Base-by-base conservation (phyloP, 2,797 vertebrate genomes). In the Megaceryle alcyon region DNA sequence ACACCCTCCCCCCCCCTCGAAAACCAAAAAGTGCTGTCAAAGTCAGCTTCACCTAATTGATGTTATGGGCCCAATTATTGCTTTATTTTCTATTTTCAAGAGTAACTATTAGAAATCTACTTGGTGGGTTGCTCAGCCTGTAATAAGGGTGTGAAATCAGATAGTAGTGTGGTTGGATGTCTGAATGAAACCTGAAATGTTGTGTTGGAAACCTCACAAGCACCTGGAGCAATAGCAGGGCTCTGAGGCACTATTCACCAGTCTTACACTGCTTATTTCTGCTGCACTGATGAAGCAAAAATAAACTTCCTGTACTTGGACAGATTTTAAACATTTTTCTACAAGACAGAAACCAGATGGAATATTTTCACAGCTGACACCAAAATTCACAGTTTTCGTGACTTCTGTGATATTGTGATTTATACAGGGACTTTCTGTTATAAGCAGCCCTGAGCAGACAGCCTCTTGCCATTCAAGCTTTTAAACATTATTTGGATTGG, bases 311-410 rank as follows among this genome's bases (percentile, higher is more conserved):
- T 95, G 90, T 92, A 78, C 90, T 92, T 93, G 92, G 95, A 92
- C 95, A 95, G 96, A 96, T 96, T 97, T 96, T 92, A 96, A 96
- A 94, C 84, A 94, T 97, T 97, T 97, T 94, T 88, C 89, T 97
- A 54, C 43, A 85, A 97, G 97, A 96, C 97, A 95, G 97, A 96
- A 96, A 82, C 92, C 95, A 96, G 97, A 96, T 94, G 92, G 95
- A 94, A 94, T 94, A 80, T 97, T 97, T 97, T 97, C 94, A 98
- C 96, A 98, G 97, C 95, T 97, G 96, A 97, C 90, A 92, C 68
- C 57, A 88, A 88, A 96, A 97, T 94, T 97, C 94, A 95, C 96
- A 96, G 80, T 89, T 95, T 92, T 91, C 0, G 15, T 92, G 93
- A 97, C 95, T 96, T 92, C 72, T 94, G 57, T 93, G 86, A 93